Base-by-base conservation (phyloP, 2,113 vertebrate species). In the Notarius lentiginosus region DNA sequence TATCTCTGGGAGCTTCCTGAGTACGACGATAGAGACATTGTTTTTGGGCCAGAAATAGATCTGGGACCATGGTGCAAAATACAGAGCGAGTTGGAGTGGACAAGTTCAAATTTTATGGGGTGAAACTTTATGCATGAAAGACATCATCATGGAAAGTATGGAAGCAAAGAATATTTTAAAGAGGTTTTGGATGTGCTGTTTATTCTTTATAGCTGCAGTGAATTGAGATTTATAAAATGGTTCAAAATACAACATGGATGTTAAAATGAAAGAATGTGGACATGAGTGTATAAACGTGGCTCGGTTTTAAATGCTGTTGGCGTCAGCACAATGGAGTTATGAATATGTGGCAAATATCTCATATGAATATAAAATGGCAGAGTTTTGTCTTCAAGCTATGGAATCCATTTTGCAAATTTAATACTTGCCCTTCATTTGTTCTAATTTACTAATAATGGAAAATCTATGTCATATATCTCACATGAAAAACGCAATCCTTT, bases 1-100 rank as follows among this genome's bases (percentile, higher is more conserved):
- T 79, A 79, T 79, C 76, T 79, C n/a, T 56, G 53, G 53, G 53
- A 30, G 24, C 53, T 79, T 79, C 76, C 76, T 56, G 76, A 79
- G 76, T 56, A 79, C 6, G 8, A 79, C 7, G 22, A 58, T 15
- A 20, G 75, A 7, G 76, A 30, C 14, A 58, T 58, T 79, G 73
- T 51, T 17, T 79, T 20, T 5, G 2, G 76, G n/a, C 14, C 53
- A 79, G 53, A 27, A 79, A 79, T 58, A 18, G 53, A 79, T 7
- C 53, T 79, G 76, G 76, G n/a, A 58, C 53, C n/a, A 5, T 34
- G 76, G 76, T 79, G 76, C 53, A 58, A 79, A 79, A 56, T 56
- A 30, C 6, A 49, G 1, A 73, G 18, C 10, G 70, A 41, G n/a
- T 1, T 73, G 12, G 11, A 58, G 76, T 18, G 76, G 22, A 55